Base-by-base conservation (phyloP, 2,113 vertebrate genomes). In the Tamias sibiricus region DNA sequence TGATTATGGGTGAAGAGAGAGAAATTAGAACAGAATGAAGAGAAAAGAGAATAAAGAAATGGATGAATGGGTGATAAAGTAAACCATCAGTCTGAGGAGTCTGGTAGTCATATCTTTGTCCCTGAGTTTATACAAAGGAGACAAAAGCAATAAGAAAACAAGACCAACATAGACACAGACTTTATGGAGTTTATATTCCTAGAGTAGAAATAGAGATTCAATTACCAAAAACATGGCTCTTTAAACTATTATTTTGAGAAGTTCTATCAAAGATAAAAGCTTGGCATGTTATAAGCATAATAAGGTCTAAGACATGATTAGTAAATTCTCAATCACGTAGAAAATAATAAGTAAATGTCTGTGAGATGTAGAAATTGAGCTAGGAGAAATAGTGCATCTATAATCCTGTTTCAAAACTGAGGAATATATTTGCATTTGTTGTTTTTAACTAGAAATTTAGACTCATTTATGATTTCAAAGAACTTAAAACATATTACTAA, bases 401-500 rank as follows among this genome's bases (percentile, higher is more conserved):
- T 35, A 26, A 30, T 47, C 54, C 2, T 76, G 30, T 80, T 87
- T 66, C 47, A 57, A 92, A 91, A 66, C 26, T 90, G 30, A 95
- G 22, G 13, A 62, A 24, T 66, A 1, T n/a, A 82, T 8, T 37
- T 85, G 24, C 28, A 42, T 68, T 26, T 59, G 35, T 44, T 90
- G 20, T 59, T 26, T 81, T 82, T 74, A 62, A 68, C 28, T 81
- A 87, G 72, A 82, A 77, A 90, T 85, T 94, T 72, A 69, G 57
- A 84, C 1, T 49, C 57, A 64, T 26, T 47, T 80, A 86, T 59
- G 42, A 93, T 64, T 82, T 75, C 32, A 95, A 87, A 84, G 69
- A 93, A 69, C 17, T 49, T 69, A 91, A 49, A 90, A 90, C 64
- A 47, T 11, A 28, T 80, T 90, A 83, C 22, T 22, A 95, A 94